Evolutionary conservation across 2,797 vertebrate species (phyloP), one percentile per base, ranked within the genome.

Genomic region (Meda fulgida): DNA sequence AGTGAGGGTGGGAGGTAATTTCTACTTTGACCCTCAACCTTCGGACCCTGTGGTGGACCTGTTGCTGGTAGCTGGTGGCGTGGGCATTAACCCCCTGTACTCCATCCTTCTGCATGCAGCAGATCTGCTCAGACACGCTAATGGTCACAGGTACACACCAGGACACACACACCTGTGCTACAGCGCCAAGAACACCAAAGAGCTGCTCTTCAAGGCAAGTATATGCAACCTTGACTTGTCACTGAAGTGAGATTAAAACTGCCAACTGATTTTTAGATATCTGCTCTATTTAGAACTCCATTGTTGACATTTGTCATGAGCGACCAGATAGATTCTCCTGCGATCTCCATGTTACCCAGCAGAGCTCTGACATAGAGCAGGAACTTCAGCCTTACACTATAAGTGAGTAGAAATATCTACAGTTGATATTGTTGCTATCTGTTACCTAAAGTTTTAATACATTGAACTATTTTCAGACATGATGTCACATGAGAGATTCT

Each of bases 31-130:
- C 94, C 98, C 97, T 14, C 91, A 91, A n/a, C 96, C 96, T 26
- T 91, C 93, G n/a, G 97, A 97, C 51, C 90, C 94, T 11, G 89
- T 95, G 0, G 91, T 96, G 89, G 95, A 97, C 87, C 91, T 99
- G 76, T 93, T 98, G 87, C 91, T 99, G 89, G 95, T 99, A 84
- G 98, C 97, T 0, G 98, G 98, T 10, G 98, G 97, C 5, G 97
- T 98, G 0, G 98, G 98, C 86, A 99, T 99, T 93, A 99, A 99
- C 92, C 98, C 98, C 1, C 92, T 99, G 86, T 97, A 97, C 92
- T 98, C 98, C 87, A 97, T 99, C 91, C 94, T 99, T 89, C 91
- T 97, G 83, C 97, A 99, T 88, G 40, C 94, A 0, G 91, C 93
- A 1, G 97, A 99, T 88, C 95, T 99, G 89, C 94, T 95, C 72